Base-by-base conservation (phyloP, 1,140 invertebrate genomes). In the Dendroctonus ponderosae region DNA sequence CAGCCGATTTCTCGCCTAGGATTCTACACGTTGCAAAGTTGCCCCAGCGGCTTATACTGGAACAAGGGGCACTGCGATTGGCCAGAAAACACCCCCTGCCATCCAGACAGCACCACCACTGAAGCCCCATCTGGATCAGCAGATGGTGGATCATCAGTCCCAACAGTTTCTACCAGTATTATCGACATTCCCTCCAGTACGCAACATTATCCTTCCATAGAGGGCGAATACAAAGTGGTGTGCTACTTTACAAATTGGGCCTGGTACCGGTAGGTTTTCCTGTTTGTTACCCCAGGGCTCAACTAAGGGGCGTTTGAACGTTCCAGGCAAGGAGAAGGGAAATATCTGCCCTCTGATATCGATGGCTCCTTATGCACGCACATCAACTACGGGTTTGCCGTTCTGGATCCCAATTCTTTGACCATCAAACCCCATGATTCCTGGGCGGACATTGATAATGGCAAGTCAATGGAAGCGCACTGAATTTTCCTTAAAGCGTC, bases 231-330 rank as follows among this genome's bases (percentile, higher is more conserved):
- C 70, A 78, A 87, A 74, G 78, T 90, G 6, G 84, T 89, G 11
- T 91, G 89, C 73, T 91, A 91, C 73, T 90, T 88, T 70, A 89
- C 87, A 3, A 90, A 88, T 70, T 90, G 89, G 89, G 86, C 88
- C 8, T 87, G 85, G 80, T 89, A 89, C 71, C 83, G 85, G 84
- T 85, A 77, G 74, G 65, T 43, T 41, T 51, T 42, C 52, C 0
- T 42, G 9, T 39, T 46, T 9, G 57, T 26, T n/a, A 56, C 11
- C 9, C n/a, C 14, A 5, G 15, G 0, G 12, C 7, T 68, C 50
- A 46, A 59, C 40, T 56, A 39, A 56, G 5, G 7, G 26, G 7
- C 11, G 37, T 40, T 59, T 71, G 26, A 26, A 26, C 26, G 3
- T 26, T 26, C 26, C 26, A 83, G 87, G 66, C 85, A 83, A 70